phyloP scores from a whole-genome alignment of 2,113 vertebrate species.

The Anas platyrhynchos region DNA sequence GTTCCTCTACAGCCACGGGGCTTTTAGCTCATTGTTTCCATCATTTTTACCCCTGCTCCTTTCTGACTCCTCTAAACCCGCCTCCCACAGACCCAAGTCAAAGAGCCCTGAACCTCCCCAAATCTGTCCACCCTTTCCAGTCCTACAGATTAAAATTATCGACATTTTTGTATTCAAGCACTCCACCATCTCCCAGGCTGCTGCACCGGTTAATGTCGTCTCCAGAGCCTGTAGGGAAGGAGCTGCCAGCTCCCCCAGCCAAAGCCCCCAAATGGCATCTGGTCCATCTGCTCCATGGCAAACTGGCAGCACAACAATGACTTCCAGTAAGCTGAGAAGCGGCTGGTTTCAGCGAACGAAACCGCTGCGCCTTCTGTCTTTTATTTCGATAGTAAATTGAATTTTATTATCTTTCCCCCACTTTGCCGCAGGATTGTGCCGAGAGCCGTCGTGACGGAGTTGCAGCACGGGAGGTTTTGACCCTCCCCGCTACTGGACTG shows the following conservation, averaged over 20 bases:
- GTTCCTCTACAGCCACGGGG: background rate
- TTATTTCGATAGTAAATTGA: background rate
- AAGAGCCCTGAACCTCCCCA: background rate
- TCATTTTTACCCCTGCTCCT: background rate
- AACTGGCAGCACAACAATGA: background rate
- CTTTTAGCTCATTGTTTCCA: background rate
- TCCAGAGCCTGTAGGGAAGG: background rate
- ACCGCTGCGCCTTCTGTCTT: conserved; percentile 14
- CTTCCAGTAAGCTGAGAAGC: background rate
- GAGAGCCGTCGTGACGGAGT: background rate
- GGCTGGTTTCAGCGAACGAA: background rate
- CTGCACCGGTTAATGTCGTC: background rate
- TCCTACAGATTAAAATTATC: background rate
- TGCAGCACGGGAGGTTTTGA: background rate
- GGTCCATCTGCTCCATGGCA: conserved; percentile 9
- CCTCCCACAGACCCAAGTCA: background rate
- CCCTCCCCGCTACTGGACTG: background rate
- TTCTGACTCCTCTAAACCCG: background rate
- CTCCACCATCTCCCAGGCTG: background rate
- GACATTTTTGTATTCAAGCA: background rate
- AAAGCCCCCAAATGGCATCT: conserved; percentile 31
- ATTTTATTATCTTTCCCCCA: background rate
- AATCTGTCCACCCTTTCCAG: background rate
- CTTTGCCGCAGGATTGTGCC: background rate
- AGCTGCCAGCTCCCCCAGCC: background rate